A percentile compares a stretch with the other conserved stretches of the same genome.
Evolutionary conservation across 92 coral and sea anemone species (phyloP).

Genomic region (Anthopleura xanthogrammica): DNA sequence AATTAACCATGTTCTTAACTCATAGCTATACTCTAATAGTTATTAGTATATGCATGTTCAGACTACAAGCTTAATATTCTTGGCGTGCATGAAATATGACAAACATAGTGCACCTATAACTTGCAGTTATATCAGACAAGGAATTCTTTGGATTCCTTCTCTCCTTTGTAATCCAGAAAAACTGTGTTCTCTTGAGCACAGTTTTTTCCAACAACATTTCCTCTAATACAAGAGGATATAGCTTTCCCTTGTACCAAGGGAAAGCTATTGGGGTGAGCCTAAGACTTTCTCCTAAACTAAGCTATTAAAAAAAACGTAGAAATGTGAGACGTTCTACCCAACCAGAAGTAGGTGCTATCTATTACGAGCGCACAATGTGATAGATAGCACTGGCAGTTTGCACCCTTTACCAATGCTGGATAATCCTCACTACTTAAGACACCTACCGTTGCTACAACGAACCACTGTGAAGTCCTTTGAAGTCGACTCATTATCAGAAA

Average conservation of each 20-base stretch:
- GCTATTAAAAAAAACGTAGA: no score
- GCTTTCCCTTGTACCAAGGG: conserved; percentile 8
- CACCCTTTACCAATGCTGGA: not conserved
- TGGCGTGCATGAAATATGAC: no score
- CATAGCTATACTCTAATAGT: no score
- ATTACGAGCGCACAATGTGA: not conserved
- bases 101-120: not conserved
- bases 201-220: not conserved
- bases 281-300: no score
- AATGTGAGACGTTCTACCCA: no score
- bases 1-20: no score
- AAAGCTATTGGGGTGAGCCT: not conserved
- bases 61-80: no score
- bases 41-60: no score
- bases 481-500: not conserved
- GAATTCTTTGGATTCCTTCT: not conserved
- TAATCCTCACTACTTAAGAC: not conserved
- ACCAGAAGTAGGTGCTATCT: not conserved
- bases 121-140: not conserved
- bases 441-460: not conserved
- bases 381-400: conserved; percentile 4
- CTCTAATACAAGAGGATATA: no score
- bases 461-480: conserved; percentile 8
- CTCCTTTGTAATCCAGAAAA: no score
- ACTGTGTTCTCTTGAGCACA: not conserved